Evolutionary conservation across 2,113 vertebrate genomes (phyloP).

Genomic region (Rhombomys opimus): DNA sequence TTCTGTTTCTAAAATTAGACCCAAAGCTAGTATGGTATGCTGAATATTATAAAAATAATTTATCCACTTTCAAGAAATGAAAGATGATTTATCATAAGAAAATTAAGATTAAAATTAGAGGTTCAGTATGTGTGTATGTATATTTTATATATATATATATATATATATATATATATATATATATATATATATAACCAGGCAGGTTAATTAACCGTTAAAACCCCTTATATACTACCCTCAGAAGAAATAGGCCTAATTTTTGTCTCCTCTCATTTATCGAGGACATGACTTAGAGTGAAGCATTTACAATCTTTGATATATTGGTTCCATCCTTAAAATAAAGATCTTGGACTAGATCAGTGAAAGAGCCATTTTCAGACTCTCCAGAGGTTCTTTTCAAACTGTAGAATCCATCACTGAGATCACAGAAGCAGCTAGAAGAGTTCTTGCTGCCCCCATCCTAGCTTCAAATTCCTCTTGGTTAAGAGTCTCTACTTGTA

Average conservation of each 20-base stretch:
- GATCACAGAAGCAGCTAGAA: not conserved
- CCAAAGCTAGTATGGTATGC: not conserved
- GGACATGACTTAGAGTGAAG: not conserved
- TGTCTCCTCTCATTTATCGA: not conserved
- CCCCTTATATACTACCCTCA: not conserved
- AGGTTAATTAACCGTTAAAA: not conserved
- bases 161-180: too few species aligned
- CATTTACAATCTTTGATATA: conserved; percentile 4
- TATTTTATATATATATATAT: too few species aligned
- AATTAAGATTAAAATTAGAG: conserved; percentile 15
- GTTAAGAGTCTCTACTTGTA: not conserved
- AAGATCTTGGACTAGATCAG: not conserved
- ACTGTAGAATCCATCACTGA: not conserved
- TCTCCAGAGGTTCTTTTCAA: not conserved
- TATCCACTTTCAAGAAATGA: conserved; percentile 48
- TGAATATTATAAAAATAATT: not conserved
- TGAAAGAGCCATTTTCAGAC: not conserved
- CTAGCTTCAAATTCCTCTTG: not conserved
- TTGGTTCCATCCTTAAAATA: conserved; percentile 19
- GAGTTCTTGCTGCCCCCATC: not conserved
- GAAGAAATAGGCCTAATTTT: not conserved
- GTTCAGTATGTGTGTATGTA: not conserved
- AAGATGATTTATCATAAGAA: conserved; percentile 16
- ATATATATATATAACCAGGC: not conserved
- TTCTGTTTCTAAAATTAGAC: not conserved